phyloP scores from a whole-genome alignment of 2,888 invertebrate genomes.

The Odontothrips loti region DNA sequence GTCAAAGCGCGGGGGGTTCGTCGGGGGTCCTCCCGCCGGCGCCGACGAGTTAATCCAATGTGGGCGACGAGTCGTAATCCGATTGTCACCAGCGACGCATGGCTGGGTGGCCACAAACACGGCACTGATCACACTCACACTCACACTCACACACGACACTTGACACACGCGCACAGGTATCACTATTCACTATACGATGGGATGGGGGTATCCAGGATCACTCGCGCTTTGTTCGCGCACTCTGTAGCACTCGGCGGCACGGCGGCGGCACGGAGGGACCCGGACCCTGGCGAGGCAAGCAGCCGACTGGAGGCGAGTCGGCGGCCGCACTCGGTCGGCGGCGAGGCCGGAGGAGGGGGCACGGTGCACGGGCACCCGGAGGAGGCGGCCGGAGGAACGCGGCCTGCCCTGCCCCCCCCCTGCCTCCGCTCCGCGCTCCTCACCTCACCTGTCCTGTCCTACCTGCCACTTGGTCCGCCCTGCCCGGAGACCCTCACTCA shows the following conservation, averaged over 20 bases:
- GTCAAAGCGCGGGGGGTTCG: too few relatives aligned
- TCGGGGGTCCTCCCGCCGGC: too few relatives aligned
- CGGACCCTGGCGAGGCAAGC: not conserved
- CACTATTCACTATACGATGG: not conserved
- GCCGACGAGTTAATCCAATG: not conserved
- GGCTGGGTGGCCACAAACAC: not conserved
- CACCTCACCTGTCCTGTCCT: not conserved
- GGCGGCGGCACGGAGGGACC: slow-evolving; percentile 5
- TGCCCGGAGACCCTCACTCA: not conserved
- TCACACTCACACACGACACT: not conserved
- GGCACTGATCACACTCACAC: not conserved
- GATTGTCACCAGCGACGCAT: not conserved
- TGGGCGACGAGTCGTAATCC: not conserved
- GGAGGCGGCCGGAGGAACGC: not conserved
- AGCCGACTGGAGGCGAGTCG: not conserved
- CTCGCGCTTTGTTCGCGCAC: not conserved
- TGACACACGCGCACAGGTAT: not conserved
- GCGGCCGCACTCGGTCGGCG: not conserved
- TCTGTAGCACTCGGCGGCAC: not conserved
- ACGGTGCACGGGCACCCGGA: not conserved
- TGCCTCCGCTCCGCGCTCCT: not conserved
- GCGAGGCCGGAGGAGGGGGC: not conserved
- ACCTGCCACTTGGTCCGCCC: not conserved
- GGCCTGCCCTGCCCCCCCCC: not conserved
- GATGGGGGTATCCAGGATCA: not conserved